A percentile compares a stretch with the other conserved stretches of the same genome.
Conservation (phyloP, 2,888 invertebrate species). For the Watsonalla cultraria region DNA sequence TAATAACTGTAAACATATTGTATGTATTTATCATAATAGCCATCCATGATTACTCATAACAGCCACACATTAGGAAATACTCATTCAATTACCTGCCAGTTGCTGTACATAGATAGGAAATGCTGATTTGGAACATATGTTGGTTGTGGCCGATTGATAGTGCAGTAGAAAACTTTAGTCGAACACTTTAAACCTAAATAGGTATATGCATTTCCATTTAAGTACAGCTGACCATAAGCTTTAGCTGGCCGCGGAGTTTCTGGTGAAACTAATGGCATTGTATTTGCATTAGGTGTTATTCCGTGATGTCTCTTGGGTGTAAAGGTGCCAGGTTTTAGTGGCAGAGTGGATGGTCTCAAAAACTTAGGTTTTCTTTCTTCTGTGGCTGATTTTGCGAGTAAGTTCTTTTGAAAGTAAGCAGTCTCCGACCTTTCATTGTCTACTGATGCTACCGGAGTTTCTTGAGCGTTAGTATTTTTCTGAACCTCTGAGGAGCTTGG, state of each 20-base stretch:
- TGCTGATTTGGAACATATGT: conserved; percentile 95
- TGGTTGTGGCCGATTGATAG: conserved; percentile 95
- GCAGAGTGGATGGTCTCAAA: conserved; percentile 88
- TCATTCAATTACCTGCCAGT: conserved; percentile 86
- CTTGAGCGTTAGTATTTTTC: conserved; percentile 57
- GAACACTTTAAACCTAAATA: conserved; percentile 94
- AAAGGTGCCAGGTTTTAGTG: conserved; percentile 90
- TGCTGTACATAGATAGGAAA: conserved; percentile 97
- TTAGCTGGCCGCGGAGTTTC: conserved; percentile 95
- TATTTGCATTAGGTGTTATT: conserved; percentile 89
- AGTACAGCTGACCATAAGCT: conserved; percentile 91
- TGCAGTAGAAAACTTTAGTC: conserved; percentile 94
- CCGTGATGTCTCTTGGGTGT: conserved; percentile 90
- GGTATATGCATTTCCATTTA: conserved; percentile 95
- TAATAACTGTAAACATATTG: conserved; percentile 76
- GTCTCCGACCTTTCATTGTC: conserved; percentile 70
- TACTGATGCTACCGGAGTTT: conserved; percentile 30
- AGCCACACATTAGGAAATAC: no score
- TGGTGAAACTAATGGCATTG: conserved; percentile 91
- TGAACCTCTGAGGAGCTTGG: conserved; percentile 63
- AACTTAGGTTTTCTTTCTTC: conserved; percentile 82
- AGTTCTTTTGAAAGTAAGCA: conserved; percentile 69
- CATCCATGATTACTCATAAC: conserved; percentile 2
- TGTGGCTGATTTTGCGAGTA: conserved; percentile 34
- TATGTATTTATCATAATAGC: conserved; percentile 33